Conservation (phyloP, 2,888 invertebrate species). For the Liposcelis brunnea region DNA sequence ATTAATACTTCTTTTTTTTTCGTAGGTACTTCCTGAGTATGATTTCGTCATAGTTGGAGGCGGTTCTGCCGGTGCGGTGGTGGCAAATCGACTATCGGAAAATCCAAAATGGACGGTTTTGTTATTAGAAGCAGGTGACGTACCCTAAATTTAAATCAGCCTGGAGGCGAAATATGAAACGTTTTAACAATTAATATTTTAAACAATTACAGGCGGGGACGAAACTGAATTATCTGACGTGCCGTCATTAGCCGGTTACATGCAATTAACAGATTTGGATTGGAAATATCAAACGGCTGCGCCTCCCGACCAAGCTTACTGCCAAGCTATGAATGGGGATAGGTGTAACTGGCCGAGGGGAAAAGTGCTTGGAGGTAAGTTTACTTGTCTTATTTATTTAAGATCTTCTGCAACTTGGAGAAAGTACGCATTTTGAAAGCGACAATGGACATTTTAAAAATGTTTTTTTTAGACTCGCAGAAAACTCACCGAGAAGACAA, state of each 20-base stretch:
- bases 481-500: constrained; percentile 18
- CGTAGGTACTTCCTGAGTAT: constrained; percentile 56
- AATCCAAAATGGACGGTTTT: constrained; percentile 66
- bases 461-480: too few relatives aligned
- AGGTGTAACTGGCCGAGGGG: constrained; percentile 86
- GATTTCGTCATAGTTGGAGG: constrained; percentile 78
- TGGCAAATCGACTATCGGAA: constrained; percentile 69
- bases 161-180: too few relatives aligned
- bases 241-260: constrained; percentile 67
- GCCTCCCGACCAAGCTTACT: constrained; percentile 65
- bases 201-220: constrained; percentile 36
- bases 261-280: constrained; percentile 71
- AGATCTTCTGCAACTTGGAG: too few relatives aligned
- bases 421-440: too few relatives aligned
- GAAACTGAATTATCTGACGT: constrained; percentile 80
- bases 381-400: too few relatives aligned
- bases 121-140: constrained; percentile 58
- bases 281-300: constrained; percentile 80
- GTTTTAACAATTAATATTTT: background rate
- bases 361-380: constrained; percentile 38
- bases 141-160: background rate
- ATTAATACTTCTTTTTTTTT: constrained; percentile 13
- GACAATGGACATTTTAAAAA: too few relatives aligned
- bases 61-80: constrained; percentile 77
- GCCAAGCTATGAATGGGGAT: constrained; percentile 72